Evolutionary conservation across 2,888 invertebrate genomes (phyloP).

Genomic region (Emmelina monodactyla): DNA sequence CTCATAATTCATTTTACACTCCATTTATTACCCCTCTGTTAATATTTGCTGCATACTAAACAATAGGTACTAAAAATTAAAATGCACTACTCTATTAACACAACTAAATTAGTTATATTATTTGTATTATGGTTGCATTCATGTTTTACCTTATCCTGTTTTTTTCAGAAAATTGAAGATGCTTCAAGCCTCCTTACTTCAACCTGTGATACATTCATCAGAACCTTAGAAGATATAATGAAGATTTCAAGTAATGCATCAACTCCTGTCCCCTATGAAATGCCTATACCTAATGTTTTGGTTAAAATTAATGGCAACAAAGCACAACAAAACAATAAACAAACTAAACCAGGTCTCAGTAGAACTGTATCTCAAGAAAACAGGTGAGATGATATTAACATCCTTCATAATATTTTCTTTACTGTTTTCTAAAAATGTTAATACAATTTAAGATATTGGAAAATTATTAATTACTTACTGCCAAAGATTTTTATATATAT

Average conservation of each 20-base stretch:
- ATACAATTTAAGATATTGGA: no score
- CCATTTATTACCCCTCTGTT: no score
- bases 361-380: conserved; percentile 54
- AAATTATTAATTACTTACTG: no score
- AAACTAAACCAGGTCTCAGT: conserved; percentile 34
- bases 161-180: conserved; percentile 73
- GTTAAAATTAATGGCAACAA: conserved; percentile 32
- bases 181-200: conserved; percentile 76
- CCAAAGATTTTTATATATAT: no score
- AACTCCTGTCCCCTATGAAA: conserved; percentile 33
- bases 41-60: no score
- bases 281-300: conserved; percentile 33
- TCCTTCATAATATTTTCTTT: no score
- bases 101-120: neutral
- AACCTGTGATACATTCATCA: conserved; percentile 85
- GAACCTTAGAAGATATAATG: conserved; percentile 83
- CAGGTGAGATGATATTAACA: conserved; percentile 46
- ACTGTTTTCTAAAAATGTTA: no score
- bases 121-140: no score
- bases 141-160: no score
- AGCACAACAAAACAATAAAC: conserved; percentile 24
- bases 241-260: conserved; percentile 53
- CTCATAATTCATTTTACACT: conserved; percentile 2
- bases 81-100: no score
- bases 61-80: no score